A percentile compares a stretch with the other conserved stretches of the same genome.
These are phyloP conservation scores for Tigriopus californicus DNA, from an alignment of 2,888 invertebrate genomes.

Conservation along the genomic window DNA sequence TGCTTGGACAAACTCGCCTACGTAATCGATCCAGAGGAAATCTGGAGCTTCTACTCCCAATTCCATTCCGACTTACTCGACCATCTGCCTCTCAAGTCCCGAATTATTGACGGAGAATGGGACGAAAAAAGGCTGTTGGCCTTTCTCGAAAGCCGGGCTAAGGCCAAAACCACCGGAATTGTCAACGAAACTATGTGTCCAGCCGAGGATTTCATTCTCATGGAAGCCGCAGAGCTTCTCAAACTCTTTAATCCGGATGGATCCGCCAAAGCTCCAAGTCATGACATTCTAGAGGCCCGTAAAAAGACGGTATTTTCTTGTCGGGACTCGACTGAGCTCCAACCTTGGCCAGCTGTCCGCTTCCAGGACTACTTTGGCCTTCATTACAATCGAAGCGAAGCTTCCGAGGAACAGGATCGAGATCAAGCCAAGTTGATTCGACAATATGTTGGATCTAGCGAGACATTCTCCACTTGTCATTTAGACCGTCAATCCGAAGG, in stretches of 20 bases:
- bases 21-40: no score
- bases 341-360: neutral
- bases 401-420: neutral
- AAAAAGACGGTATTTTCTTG: neutral
- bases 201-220: neutral
- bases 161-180: neutral
- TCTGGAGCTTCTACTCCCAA: no score
- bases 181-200: neutral
- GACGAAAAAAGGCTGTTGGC: neutral
- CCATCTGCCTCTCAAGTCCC: no score
- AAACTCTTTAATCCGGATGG: conserved; percentile 1
- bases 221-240: neutral
- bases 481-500: neutral
- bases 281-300: neutral
- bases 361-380: neutral
- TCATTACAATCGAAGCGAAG: neutral
- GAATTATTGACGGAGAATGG: neutral
- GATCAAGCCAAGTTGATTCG: neutral
- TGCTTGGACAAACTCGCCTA: no score
- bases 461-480: neutral
- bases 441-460: neutral
- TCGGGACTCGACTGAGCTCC: no score
- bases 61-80: no score
- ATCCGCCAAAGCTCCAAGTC: neutral
- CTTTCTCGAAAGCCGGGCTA: neutral